Percentiles rank a stretch among this genome's conserved stretches.
These are phyloP conservation scores for Sinosuthora webbiana DNA, from an alignment of 2,113 vertebrate species.

Conservation along the genomic window DNA sequence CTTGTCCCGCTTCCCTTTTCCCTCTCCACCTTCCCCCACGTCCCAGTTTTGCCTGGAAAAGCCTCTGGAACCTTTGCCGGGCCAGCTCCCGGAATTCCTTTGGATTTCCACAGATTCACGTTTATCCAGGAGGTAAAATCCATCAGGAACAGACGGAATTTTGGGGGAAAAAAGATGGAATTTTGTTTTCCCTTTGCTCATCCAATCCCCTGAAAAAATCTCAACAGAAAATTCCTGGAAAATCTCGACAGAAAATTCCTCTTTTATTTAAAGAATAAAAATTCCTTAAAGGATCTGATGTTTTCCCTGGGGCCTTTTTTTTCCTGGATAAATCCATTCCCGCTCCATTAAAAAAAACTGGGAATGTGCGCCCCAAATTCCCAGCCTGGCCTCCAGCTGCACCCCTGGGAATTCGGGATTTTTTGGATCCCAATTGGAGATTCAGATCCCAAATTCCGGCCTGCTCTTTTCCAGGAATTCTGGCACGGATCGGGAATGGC, in stretches of 20 bases:
- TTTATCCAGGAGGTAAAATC: not conserved
- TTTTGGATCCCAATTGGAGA: accelerated
- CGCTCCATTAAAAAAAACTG: not conserved
- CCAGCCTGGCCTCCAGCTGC: not conserved
- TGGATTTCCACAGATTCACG: not conserved
- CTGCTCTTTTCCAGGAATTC: not conserved
- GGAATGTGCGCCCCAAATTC: not conserved
- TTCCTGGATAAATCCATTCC: not conserved
- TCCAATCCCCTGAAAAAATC: not conserved
- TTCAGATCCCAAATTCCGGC: not conserved
- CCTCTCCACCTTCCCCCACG: accelerated
- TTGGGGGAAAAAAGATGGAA: not conserved
- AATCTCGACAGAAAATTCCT: too few relatives aligned
- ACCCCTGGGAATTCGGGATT: not conserved
- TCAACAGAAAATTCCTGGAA: not conserved
- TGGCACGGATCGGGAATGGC: not conserved
- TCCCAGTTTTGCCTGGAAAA: not conserved
- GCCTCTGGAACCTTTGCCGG: accelerated
- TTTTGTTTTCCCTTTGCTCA: not conserved
- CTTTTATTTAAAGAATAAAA: too few relatives aligned
- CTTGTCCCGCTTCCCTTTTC: not conserved
- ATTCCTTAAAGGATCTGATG: too few relatives aligned
- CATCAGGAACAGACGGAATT: accelerated
- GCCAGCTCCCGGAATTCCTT: not conserved
- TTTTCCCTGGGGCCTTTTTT: not conserved